A percentile compares a stretch with the other conserved stretches of the same genome.
These are phyloP conservation scores for Nothocercus nigrocapillus DNA, from an alignment of 2,113 vertebrate genomes.

Conservation along the genomic window DNA sequence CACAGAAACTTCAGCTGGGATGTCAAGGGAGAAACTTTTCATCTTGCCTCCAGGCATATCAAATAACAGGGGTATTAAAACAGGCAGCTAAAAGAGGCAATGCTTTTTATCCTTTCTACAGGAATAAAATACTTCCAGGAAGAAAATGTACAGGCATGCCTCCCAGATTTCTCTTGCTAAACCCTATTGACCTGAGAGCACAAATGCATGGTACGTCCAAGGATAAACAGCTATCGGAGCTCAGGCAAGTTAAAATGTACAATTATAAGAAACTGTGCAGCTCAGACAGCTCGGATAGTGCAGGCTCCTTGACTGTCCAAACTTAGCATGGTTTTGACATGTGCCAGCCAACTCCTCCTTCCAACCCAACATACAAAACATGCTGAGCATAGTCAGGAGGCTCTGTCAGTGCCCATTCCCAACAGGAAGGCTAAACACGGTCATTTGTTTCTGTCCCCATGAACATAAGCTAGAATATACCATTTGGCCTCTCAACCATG, in stretches of 20 bases:
- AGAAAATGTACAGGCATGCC: not conserved
- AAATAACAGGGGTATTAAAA: not conserved
- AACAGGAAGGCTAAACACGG: not conserved
- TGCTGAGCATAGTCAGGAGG: not conserved
- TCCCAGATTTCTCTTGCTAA: not conserved
- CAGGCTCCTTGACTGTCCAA: not conserved
- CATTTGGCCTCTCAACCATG: accelerated
- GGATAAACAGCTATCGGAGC: not conserved
- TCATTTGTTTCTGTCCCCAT: not conserved
- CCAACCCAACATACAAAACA: not conserved
- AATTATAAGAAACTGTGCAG: not conserved
- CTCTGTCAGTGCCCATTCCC: not conserved
- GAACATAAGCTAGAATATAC: not conserved
- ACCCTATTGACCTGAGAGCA: accelerated
- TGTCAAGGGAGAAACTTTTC: too few relatives aligned
- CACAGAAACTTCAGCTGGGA: too few relatives aligned
- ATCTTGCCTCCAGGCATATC: not conserved
- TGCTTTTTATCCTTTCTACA: not conserved
- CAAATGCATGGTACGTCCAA: not conserved
- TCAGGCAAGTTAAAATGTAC: not conserved
- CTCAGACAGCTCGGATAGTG: not conserved
- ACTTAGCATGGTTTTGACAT: not conserved
- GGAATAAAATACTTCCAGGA: not conserved
- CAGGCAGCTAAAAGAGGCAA: not conserved
- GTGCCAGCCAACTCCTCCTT: not conserved